Evolutionary conservation across 1,140 invertebrate genomes (phyloP), one percentile per base, ranked within the genome.

Genomic region (Cotesia glomerata): DNA sequence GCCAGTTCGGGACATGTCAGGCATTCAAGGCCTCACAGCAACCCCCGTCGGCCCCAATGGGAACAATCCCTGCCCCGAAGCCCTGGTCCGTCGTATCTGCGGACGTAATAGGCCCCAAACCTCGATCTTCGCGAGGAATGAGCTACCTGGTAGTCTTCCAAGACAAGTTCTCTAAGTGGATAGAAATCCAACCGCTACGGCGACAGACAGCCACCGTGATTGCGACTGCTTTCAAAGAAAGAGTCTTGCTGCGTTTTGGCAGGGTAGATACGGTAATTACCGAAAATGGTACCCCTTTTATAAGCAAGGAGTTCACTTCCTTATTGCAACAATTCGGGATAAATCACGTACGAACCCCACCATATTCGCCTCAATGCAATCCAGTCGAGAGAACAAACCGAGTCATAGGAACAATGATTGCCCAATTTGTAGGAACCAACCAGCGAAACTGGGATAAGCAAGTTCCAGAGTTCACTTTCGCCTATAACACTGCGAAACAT

Each of bases 231-330:
- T 45, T 85, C 2, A 72, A 79, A n/a, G 75, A 84, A 7, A 32
- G 65, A 13, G 68, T 84, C 5, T 78, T 85, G 26, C 71, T 77
- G 7, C 56, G 78, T 0, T 80, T 80, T 58, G 82, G 83, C 13
- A 73, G 77, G 14, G 82, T 82, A 7, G 69, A 74, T 35, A 80
- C 74, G 1, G 66, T 86, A 0, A 74, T 84, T 0, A 73, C 82
- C 45, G 86, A 89, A 69, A 86, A 86, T 71, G 87, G 85, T 1
- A 76, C 68, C 9, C 85, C 88, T 67, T 88, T 88, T 68, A 76
- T 70, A 39, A 79, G 80, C 14, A 63, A 56, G 36, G 14, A 72
- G 73, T 13, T 76, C 77, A 65, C 56, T 45, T 18, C 69, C 58
- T 9, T 79, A 79, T 54, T 74, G 67, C 7, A 63, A 73, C 3